Evolutionary conservation across 2,113 vertebrate genomes (phyloP).

Genomic region (Nanorana parkeri): DNA sequence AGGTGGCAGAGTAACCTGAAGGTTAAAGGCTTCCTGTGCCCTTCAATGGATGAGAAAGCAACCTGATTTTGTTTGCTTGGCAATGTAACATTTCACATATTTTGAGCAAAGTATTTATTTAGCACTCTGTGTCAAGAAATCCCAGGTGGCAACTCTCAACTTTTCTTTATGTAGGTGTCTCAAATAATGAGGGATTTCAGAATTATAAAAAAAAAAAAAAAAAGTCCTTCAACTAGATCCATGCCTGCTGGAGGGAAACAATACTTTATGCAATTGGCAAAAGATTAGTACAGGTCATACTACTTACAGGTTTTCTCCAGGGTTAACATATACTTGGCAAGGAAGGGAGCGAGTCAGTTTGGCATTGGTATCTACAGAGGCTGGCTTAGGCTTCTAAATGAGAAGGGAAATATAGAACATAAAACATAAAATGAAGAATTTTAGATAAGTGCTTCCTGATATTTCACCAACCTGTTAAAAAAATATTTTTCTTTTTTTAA

Average conservation of each 20-base stretch:
- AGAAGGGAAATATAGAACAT: not conserved
- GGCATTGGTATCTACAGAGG: constrained; percentile 83
- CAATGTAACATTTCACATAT: too few species aligned
- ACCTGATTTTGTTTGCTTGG: too few species aligned
- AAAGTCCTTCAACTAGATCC: not conserved
- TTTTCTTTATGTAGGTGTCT: too few species aligned
- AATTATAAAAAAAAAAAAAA: not conserved
- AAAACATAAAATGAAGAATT: not conserved
- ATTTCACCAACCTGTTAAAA: too few species aligned
- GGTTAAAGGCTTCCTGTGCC: too few species aligned
- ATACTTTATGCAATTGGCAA: too few species aligned
- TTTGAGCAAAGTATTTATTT: too few species aligned
- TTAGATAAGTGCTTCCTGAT: not conserved
- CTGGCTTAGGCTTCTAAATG: constrained; percentile 86
- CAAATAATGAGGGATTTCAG: too few species aligned
- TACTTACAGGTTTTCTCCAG: constrained; percentile 92
- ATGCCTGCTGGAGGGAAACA: too few species aligned
- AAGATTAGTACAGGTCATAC: not conserved
- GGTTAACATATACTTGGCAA: constrained; percentile 91
- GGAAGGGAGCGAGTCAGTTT: constrained; percentile 89
- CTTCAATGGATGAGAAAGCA: too few species aligned
- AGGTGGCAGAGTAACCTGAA: too few species aligned
- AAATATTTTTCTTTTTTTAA: not conserved
- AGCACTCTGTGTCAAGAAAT: not conserved
- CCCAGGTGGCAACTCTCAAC: not conserved